Percentiles rank a stretch among this genome's conserved stretches.
These are phyloP conservation scores for Cercopithecus mona DNA, from an alignment of 2,113 vertebrate genomes.

Conservation along the genomic window DNA sequence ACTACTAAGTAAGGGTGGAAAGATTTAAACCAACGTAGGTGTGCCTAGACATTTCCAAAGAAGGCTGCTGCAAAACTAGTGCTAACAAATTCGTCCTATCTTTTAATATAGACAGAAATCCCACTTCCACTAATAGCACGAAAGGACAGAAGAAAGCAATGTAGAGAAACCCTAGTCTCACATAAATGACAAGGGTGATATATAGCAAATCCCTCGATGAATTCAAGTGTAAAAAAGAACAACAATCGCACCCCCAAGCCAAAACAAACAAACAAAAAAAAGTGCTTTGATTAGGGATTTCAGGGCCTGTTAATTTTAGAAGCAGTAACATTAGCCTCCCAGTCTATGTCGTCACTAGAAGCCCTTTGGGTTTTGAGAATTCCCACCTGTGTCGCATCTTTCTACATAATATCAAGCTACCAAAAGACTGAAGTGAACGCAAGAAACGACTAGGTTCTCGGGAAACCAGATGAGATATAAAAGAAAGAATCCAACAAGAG, in stretches of 20 bases:
- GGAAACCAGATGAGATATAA: not conserved
- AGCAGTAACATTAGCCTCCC: conserved; percentile 47
- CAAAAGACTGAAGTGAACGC: not conserved
- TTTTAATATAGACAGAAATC: not conserved
- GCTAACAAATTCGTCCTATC: not conserved
- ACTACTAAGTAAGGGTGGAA: not conserved
- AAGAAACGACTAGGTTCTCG: not conserved
- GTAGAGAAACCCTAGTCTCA: not conserved
- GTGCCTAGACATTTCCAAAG: not conserved
- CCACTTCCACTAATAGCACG: not conserved
- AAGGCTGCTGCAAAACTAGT: not conserved
- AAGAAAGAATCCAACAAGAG: not conserved
- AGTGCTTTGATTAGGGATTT: conserved; percentile 61
- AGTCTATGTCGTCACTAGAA: conserved; percentile 34
- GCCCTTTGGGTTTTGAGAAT: conserved; percentile 62
- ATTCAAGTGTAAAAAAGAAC: conserved; percentile 59
- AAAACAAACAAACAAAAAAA: not conserved
- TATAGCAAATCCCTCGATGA: conserved; percentile 34
- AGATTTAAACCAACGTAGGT: conserved; percentile 17
- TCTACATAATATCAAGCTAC: conserved; percentile 47
- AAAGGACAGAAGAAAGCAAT: not conserved
- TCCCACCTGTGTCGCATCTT: conserved; percentile 65
- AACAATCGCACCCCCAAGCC: conserved; percentile 30
- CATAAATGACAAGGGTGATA: not conserved
- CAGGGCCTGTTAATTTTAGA: conserved; percentile 65